A percentile compares a stretch with the other conserved stretches of the same genome.
Evolutionary conservation across 2,113 vertebrate genomes (phyloP).

Genomic region (Rhizomys pruinosus): DNA sequence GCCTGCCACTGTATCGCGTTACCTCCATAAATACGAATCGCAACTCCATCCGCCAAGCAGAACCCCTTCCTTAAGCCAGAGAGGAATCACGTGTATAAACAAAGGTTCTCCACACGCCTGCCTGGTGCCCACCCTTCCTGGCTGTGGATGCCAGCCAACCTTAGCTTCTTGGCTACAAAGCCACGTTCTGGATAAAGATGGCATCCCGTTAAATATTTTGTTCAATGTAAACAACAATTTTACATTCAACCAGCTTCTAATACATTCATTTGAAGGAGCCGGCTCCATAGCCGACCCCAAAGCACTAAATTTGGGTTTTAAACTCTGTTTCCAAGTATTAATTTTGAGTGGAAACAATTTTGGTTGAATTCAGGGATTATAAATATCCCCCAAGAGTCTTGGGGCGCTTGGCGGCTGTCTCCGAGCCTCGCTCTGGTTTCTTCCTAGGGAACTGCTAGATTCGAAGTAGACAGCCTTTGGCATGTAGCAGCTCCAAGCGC

Average conservation of each 20-base stretch:
- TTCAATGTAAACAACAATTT: slow-evolving; percentile 66
- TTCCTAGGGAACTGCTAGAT: slow-evolving; percentile 72
- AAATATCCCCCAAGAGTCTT: slow-evolving; percentile 76
- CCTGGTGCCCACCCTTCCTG: slow-evolving; percentile 31
- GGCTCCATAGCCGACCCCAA: slow-evolving; percentile 37
- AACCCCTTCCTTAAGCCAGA: slow-evolving; percentile 14
- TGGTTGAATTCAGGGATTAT: slow-evolving; percentile 74
- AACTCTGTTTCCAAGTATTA: slow-evolving; percentile 81
- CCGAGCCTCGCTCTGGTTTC: slow-evolving; percentile 73
- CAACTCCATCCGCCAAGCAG: slow-evolving; percentile 35
- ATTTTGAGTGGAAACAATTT: slow-evolving; percentile 82
- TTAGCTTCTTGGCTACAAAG: slow-evolving; percentile 1
- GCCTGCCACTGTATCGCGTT: slow-evolving; percentile 60
- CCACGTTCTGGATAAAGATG: slow-evolving; percentile 35
- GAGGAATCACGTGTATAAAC: slow-evolving; percentile 59
- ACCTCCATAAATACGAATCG: slow-evolving; percentile 64
- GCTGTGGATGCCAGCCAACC: slow-evolving; percentile 14
- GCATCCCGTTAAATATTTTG: slow-evolving; percentile 61
- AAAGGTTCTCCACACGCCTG: not conserved
- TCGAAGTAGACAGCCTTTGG: slow-evolving; percentile 78
- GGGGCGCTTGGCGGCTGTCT: slow-evolving; percentile 65
- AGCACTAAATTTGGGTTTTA: slow-evolving; percentile 75
- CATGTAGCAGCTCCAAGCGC: slow-evolving; percentile 75
- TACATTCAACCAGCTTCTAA: slow-evolving; percentile 68
- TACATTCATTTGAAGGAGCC: slow-evolving; percentile 65